phyloP scores from a whole-genome alignment of 2,113 vertebrate species.

The Synodontis membranacea region DNA sequence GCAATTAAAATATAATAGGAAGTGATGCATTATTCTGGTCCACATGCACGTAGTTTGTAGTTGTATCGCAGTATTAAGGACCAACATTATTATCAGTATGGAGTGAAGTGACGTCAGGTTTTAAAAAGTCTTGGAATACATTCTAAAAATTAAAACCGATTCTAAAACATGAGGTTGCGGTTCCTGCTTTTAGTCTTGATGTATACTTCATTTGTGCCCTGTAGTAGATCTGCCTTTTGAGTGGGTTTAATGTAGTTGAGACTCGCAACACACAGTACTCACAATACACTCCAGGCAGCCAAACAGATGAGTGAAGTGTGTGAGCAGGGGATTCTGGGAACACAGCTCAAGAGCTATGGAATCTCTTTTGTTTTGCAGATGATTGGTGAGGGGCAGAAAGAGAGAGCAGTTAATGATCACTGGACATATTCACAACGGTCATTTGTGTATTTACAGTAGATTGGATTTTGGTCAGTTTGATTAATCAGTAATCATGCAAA shows the following conservation, averaged over 20 bases:
- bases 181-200: neutral
- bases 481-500: conserved; percentile 14
- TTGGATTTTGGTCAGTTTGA: neutral
- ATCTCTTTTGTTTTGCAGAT: conserved; percentile 54
- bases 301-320: conserved; percentile 19
- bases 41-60: neutral
- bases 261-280: too few relatives aligned
- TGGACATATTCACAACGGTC: neutral
- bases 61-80: neutral
- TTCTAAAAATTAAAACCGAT: neutral
- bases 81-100: neutral
- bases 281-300: conserved; percentile 24
- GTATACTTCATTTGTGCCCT: conserved; percentile 16
- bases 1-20: neutral
- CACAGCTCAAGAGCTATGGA: conserved; percentile 39
- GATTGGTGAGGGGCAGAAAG: conserved; percentile 3
- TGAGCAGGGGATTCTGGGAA: conserved; percentile 18
- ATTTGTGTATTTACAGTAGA: neutral
- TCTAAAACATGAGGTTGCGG: neutral
- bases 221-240: conserved; percentile 7
- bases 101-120: neutral
- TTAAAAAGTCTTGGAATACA: neutral
- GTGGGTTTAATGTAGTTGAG: conserved; percentile 42
- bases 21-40: neutral
- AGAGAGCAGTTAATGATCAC: conserved; percentile 1